Evolutionary conservation across 2,113 vertebrate genomes (phyloP), one percentile per base, ranked within the genome.

Genomic region (Mixornis gularis): DNA sequence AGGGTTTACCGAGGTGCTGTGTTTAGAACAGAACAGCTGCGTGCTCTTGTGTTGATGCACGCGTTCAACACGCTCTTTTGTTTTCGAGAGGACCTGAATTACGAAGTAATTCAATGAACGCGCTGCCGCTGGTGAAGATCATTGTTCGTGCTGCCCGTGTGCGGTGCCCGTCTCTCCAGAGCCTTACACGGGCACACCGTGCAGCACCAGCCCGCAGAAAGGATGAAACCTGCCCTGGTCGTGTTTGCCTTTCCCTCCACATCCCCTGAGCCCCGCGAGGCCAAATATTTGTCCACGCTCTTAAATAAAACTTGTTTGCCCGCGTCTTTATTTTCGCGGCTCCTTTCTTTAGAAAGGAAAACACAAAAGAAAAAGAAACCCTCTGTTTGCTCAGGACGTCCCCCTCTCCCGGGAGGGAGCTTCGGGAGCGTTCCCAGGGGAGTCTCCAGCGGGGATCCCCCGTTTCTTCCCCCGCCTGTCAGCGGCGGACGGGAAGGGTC

Each of bases 111-210:
- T 30, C 27, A 9, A 20, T 25, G 13, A 81, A 18, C 15, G 2
- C 5, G 0, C 38, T 59, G 43, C n/a, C 3, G 3, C 29, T 24
- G 8, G 40, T 24, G 64, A 7, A 29, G 24, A 6, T 1, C 4
- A 25, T 74, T 64, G 52, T 63, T 16, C 4, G 5, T 3, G n/a
- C 34, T 44, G 38, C n/a, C 46, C 2, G 0, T 2, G 62, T 27
- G 64, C 13, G 15, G 41, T 7, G 59, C 16, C 10, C 0, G 60
- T 26, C 17, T 7, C 72, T n/a, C 17, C 12, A 1, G 46, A 51
- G 58, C 6, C 49, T 18, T 1, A 9, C 56, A 4, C 1, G 66
- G 53, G 17, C 36, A 10, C 48, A 0, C 21, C 1, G 41, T 3
- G 41, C 3, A 4, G 2, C 18, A 0, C n/a, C 29, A 9, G 17